phyloP scores from a whole-genome alignment of 1,140 invertebrate genomes.

The Lepidostoma basale region DNA sequence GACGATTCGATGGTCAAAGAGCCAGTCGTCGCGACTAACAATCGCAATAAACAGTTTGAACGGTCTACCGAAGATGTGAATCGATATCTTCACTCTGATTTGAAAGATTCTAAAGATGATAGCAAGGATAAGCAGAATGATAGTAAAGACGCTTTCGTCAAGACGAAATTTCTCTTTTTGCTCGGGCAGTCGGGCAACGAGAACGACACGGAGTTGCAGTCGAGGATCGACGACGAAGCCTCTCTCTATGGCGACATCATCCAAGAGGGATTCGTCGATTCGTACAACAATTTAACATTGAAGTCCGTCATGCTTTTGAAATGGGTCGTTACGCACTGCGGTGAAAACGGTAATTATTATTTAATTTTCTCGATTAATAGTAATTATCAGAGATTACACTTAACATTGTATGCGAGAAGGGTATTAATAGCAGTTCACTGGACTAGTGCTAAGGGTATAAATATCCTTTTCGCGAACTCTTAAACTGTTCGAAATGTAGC shows the following conservation, averaged over 20 bases:
- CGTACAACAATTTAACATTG: constrained; percentile 91
- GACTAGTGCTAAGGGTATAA: too few species aligned
- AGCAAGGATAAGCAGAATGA: background rate
- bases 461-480: too few species aligned
- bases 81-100: constrained; percentile 37
- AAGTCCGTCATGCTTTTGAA: constrained; percentile 88
- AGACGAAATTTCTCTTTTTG: constrained; percentile 61
- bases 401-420: too few species aligned
- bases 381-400: too few species aligned
- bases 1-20: too few species aligned
- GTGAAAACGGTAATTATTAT: constrained; percentile 49
- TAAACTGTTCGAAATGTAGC: too few species aligned
- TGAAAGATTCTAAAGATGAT: constrained; percentile 41
- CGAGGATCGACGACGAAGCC: constrained; percentile 65
- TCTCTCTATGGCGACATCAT: constrained; percentile 81
- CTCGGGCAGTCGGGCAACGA: constrained; percentile 63
- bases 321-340: constrained; percentile 73
- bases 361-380: too few species aligned
- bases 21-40: constrained; percentile 38
- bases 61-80: background rate
- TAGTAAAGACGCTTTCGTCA: constrained; percentile 17
- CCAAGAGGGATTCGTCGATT: constrained; percentile 87
- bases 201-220: constrained; percentile 56
- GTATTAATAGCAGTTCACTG: too few species aligned
- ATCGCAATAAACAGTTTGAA: constrained; percentile 36